These are phyloP conservation scores for Fundulus diaphanus DNA, from an alignment of 2,797 vertebrate genomes.

Conservation along the genomic window DNA sequence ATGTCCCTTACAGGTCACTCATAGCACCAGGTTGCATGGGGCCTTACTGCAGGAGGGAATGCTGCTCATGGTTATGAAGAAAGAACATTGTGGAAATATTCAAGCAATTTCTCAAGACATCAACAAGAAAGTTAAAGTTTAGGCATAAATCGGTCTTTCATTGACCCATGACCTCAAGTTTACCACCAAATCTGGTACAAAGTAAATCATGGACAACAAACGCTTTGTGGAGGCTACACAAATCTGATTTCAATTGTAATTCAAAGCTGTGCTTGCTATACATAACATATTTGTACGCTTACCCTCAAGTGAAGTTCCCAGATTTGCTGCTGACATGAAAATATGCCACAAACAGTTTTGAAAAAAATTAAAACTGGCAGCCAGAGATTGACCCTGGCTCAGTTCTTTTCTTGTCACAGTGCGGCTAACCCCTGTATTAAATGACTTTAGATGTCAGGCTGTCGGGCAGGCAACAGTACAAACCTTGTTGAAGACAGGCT, in stretches of 20 bases:
- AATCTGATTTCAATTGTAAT: background rate
- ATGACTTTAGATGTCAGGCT: background rate
- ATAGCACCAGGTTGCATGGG: too few relatives aligned
- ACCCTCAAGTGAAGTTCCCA: background rate
- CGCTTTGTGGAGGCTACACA: background rate
- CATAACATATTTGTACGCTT: background rate
- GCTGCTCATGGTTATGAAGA: background rate
- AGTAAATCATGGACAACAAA: background rate
- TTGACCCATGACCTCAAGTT: background rate
- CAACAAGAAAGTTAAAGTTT: too few relatives aligned
- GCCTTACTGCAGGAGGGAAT: background rate
- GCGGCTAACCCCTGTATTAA: background rate
- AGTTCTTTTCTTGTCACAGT: background rate
- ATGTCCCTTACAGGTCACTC: too few relatives aligned
- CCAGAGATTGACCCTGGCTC: background rate
- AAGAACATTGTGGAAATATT: background rate
- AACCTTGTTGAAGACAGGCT: background rate
- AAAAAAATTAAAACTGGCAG: background rate
- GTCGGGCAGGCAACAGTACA: background rate
- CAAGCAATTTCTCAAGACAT: too few relatives aligned
- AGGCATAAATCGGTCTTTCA: background rate
- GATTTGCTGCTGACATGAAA: background rate
- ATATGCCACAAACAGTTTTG: background rate
- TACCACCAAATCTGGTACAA: background rate
- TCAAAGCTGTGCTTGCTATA: background rate